phyloP scores from a whole-genome alignment of 2,888 invertebrate genomes.

The Copidosoma aretas region DNA sequence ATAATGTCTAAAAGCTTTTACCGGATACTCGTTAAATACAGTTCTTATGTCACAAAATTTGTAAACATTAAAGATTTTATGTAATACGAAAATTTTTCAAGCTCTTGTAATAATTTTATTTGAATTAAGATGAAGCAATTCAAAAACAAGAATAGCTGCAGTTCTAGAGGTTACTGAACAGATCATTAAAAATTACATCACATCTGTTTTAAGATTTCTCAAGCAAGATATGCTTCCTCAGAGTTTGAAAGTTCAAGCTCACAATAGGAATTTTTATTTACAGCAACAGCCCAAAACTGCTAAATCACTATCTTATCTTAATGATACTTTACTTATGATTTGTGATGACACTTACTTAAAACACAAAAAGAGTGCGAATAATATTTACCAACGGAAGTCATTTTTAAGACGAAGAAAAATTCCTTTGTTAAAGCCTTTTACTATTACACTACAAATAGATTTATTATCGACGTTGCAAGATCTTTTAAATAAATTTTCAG shows the following conservation, averaged over 20 bases:
- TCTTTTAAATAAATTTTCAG: conserved; percentile 42
- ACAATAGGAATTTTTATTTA: too few species aligned
- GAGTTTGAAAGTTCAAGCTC: too few species aligned
- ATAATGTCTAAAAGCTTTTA: neutral
- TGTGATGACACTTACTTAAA: conserved; percentile 38
- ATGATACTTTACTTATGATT: conserved; percentile 29
- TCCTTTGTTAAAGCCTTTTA: neutral
- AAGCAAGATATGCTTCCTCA: too few species aligned
- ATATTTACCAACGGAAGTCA: neutral
- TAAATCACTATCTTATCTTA: too few species aligned
- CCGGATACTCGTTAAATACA: neutral
- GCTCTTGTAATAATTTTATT: too few species aligned
- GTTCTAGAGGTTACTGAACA: too few species aligned
- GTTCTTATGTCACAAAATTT: neutral
- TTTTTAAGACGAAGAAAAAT: neutral
- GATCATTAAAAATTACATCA: too few species aligned
- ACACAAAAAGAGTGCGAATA: neutral
- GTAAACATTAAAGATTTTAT: conserved; percentile 14
- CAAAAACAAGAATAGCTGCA: too few species aligned
- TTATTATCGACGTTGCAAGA: conserved; percentile 43
- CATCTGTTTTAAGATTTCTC: too few species aligned
- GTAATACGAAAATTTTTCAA: too few species aligned
- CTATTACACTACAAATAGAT: conserved; percentile 4
- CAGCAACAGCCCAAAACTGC: too few species aligned
- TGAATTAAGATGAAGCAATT: too few species aligned